Evolutionary conservation across 2,797 vertebrate species (phyloP).

Genomic region (Lepilemur ruficaudatus): DNA sequence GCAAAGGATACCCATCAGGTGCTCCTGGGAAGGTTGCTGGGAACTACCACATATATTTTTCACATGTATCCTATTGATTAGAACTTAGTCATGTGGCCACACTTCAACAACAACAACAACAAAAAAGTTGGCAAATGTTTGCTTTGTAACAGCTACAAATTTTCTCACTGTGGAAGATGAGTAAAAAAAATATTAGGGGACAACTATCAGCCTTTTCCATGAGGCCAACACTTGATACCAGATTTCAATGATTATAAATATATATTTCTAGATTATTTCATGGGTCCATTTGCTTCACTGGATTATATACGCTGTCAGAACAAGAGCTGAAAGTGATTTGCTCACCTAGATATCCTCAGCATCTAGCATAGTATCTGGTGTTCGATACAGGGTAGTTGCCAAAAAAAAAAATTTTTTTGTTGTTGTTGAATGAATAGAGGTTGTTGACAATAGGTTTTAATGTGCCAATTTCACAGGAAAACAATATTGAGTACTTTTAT

Average conservation of each 20-base stretch:
- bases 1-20: neutral
- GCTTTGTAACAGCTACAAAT: neutral
- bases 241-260: neutral
- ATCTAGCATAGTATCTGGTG: neutral
- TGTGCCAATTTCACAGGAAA: neutral
- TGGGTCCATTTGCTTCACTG: neutral
- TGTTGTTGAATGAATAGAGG: neutral
- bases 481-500: neutral
- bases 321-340: neutral
- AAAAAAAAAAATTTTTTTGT: neutral
- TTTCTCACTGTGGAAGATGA: neutral
- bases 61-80: neutral
- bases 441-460: neutral
- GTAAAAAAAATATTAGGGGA: neutral
- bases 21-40: neutral
- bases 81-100: neutral
- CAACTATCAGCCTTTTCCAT: neutral
- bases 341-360: neutral
- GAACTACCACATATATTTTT: neutral
- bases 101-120: neutral
- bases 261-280: neutral
- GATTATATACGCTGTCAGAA: neutral
- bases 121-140: neutral
- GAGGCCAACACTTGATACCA: neutral
- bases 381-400: neutral